Evolutionary conservation across 2,888 invertebrate species (phyloP).

Genomic region (Gastracanthus pulcherrimus): DNA sequence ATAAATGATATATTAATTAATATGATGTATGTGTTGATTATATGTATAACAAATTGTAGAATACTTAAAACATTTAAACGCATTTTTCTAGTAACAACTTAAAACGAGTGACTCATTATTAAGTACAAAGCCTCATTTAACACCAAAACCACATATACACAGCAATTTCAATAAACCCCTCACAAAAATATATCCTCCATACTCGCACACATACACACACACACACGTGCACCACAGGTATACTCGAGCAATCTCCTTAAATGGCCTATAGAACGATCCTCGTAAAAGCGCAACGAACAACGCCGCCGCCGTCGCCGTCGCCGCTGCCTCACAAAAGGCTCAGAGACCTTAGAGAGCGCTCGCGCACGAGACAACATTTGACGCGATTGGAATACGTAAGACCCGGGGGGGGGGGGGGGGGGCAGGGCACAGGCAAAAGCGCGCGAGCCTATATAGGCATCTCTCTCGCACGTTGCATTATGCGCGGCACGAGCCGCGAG

Average conservation of each 20-base stretch:
- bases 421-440: slow-evolving; percentile 59
- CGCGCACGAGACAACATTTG: slow-evolving; percentile 65
- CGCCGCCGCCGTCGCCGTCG: background rate
- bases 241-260: slow-evolving; percentile 20
- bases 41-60: too few species aligned
- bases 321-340: background rate
- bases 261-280: slow-evolving; percentile 16
- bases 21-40: too few species aligned
- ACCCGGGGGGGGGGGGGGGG: slow-evolving; percentile 67
- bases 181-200: background rate
- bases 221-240: background rate
- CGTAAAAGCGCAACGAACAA: background rate
- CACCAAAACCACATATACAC: background rate
- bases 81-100: too few species aligned
- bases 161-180: background rate
- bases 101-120: too few species aligned
- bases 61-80: too few species aligned
- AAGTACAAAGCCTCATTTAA: background rate
- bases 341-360: background rate
- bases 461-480: slow-evolving; percentile 38
- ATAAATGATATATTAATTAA: too few species aligned
- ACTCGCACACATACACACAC: background rate
- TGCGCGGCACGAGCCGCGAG: slow-evolving; percentile 57
- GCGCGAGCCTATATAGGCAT: slow-evolving; percentile 36
- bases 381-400: slow-evolving; percentile 72